Conservation (phyloP, 92 coral and sea anemone species). For the Ricordea florida region DNA sequence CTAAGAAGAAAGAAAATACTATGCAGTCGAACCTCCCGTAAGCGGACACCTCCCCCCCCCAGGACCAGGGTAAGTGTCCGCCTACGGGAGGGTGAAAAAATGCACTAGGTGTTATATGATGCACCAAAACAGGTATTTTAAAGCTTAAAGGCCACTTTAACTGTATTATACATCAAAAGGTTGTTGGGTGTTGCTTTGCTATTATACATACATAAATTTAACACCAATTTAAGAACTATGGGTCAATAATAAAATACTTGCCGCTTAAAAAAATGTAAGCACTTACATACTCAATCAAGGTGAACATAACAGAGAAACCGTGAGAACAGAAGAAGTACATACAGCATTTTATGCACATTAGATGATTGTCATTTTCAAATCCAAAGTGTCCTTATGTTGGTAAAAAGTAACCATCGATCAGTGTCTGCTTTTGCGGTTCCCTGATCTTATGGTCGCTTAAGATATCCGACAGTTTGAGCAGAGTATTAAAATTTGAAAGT, state of each 20-base stretch:
- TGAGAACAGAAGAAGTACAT: slow-evolving; percentile 8
- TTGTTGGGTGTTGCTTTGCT: background rate
- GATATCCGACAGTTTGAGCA: slow-evolving; percentile 5
- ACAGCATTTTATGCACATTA: slow-evolving; percentile 3
- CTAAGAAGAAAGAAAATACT: too few species aligned
- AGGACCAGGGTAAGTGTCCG: too few species aligned
- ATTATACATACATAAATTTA: background rate
- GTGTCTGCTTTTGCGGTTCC: slow-evolving; percentile 19
- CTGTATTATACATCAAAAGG: background rate
- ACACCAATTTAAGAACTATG: background rate
- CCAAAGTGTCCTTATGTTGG: background rate
- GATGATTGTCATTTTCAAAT: background rate
- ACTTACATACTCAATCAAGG: too few species aligned
- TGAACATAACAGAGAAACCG: background rate
- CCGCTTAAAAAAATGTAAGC: too few species aligned
- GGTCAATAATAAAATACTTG: background rate
- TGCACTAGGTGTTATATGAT: too few species aligned
- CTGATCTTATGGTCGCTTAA: slow-evolving; percentile 1
- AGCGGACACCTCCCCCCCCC: background rate
- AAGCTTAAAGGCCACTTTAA: background rate
- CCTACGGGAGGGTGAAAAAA: background rate
- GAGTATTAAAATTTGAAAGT: background rate
- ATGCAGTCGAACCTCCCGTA: too few species aligned
- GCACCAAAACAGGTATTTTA: too few species aligned
- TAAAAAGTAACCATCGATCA: slow-evolving; percentile 1